phyloP scores from a whole-genome alignment of 2,888 invertebrate species.

The Alcis repandata region DNA sequence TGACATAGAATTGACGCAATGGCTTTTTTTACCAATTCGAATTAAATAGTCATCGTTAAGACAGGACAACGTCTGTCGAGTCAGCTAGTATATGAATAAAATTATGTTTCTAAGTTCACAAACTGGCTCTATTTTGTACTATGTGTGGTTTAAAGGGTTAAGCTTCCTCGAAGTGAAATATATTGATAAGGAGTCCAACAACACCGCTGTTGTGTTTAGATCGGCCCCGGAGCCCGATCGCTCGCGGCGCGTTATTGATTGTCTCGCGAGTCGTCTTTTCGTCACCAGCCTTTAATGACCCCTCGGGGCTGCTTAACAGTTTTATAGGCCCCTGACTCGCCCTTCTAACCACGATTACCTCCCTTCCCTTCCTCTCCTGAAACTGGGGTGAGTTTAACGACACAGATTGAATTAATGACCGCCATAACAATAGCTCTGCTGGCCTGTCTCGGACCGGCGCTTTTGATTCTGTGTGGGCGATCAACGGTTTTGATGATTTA shows the following conservation, averaged over 20 bases:
- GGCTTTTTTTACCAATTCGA: no score
- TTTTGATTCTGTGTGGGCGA: not conserved
- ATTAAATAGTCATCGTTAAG: no score
- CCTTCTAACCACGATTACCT: slow-evolving; percentile 23
- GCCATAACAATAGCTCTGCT: slow-evolving; percentile 33
- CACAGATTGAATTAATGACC: slow-evolving; percentile 42
- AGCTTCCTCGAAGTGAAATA: no score
- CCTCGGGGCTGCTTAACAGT: slow-evolving; percentile 22
- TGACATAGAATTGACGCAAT: no score
- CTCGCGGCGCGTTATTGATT: slow-evolving; percentile 13
- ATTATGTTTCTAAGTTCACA: no score
- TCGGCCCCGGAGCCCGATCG: not conserved
- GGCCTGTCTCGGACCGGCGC: slow-evolving; percentile 27
- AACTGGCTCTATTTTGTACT: no score
- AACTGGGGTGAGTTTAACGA: slow-evolving; percentile 33
- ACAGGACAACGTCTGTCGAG: no score
- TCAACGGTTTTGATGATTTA: not conserved
- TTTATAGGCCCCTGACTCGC: slow-evolving; percentile 12
- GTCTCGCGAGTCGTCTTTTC: slow-evolving; percentile 14
- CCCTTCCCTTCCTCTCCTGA: not conserved
- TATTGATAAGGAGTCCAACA: not conserved
- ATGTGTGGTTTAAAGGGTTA: no score
- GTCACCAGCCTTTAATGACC: slow-evolving; percentile 23
- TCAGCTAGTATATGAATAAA: no score
- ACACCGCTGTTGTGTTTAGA: not conserved